Base-by-base conservation (phyloP, 2,888 invertebrate genomes). In the Scaptomyza tumidula region DNA sequence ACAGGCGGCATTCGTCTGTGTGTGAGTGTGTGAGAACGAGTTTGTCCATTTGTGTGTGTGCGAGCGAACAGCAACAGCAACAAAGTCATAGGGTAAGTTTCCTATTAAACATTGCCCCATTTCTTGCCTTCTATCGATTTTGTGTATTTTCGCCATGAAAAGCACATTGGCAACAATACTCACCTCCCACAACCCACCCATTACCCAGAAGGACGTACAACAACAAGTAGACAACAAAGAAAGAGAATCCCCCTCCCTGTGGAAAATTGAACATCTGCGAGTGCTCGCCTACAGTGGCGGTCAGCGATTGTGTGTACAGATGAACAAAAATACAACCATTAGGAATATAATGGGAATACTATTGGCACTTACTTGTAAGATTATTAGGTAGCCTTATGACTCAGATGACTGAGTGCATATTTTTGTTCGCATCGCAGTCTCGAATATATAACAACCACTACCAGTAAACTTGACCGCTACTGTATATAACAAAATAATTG, bases 141-240 rank as follows among this genome's bases (percentile, higher is more conserved):
- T 85, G 53, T 13, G 13, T 9, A 50, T 37, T 61, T 65, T 59
- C 14, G 70, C 57, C 58, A 70, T 50, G 61, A 62, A 62, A 62
- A 46, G 41, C 37, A 63, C 69, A 74, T 44, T 44, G 57, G 50
- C 66, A 81, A 70, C 63, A 68, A 48, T 44, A 58, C 46, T 3
- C 31, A 33, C 16, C 16, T 16, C 19, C 13, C 11, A 3, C 3
- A 19, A 39, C 1, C 16, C 11, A 13, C 27, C 9, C 43, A 41
- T 14, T 10, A 19, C 41, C 29, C 45, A 56, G 24, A 3, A 62
- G 54, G 46, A 53, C 43, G 24, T 52, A 59, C 56, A 68, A 64
- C 70, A 71, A 39, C 46, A 69, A 69, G 69, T 64, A 80, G 82
- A 86, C 76, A 78, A 83, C 78, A 78, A 80, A 70, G 75, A 75